phyloP scores from a whole-genome alignment of 2,113 vertebrate species.

The Hydropotes inermis region DNA sequence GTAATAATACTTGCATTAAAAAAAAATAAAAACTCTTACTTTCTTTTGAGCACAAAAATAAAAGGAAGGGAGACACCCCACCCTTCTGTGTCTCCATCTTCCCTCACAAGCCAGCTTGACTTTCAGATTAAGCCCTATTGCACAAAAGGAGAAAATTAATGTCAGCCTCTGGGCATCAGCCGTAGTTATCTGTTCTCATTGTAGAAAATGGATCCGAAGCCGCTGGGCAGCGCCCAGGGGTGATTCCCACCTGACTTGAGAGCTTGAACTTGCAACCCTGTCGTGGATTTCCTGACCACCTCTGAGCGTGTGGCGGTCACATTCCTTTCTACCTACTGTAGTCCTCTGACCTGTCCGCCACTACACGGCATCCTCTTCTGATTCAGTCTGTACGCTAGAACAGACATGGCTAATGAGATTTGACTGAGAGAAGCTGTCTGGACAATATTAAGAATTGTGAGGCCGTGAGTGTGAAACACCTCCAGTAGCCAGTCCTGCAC shows the following conservation, averaged over 20 bases:
- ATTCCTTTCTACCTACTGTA: not conserved
- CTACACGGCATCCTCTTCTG: not conserved
- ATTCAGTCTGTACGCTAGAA: not conserved
- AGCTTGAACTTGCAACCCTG: not conserved
- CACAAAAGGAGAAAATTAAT: not conserved
- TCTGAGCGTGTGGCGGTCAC: not conserved
- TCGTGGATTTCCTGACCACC: not conserved
- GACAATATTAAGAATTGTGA: not conserved
- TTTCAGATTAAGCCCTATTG: not conserved
- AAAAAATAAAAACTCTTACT: not conserved
- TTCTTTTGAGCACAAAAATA: not conserved
- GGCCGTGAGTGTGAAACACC: not conserved
- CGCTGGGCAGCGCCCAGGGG: not conserved
- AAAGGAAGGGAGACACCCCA: not conserved
- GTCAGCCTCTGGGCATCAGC: not conserved
- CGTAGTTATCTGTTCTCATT: not conserved
- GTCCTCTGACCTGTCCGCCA: not conserved
- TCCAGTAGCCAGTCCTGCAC: rapidly evolving
- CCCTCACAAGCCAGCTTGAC: not conserved
- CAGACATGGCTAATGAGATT: not conserved
- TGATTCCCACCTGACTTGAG: not conserved
- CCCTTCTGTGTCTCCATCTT: not conserved
- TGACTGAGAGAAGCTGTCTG: not conserved
- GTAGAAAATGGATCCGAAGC: not conserved
- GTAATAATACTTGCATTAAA: not conserved